phyloP scores from a whole-genome alignment of 2,888 invertebrate genomes.

The Melipona bicolor region DNA sequence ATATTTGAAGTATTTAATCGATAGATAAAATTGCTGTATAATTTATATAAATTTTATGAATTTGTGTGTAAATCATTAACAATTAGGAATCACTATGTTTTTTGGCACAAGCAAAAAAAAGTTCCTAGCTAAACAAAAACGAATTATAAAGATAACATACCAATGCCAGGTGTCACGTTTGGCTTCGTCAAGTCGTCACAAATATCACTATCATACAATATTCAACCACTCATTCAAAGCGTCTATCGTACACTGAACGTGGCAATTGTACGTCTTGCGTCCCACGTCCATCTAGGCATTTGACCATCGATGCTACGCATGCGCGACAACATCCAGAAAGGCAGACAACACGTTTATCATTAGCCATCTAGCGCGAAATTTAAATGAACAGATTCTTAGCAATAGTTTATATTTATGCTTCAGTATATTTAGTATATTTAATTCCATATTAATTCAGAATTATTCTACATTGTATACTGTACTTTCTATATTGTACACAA shows the following conservation, averaged over 20 bases:
- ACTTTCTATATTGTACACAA: too few relatives aligned
- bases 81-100: not conserved
- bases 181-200: not conserved
- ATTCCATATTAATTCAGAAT: not conserved
- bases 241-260: not conserved
- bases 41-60: not conserved
- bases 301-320: not conserved
- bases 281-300: not conserved
- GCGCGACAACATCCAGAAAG: not conserved
- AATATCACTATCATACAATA: not conserved
- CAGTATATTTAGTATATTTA: not conserved
- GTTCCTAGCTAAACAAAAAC: not conserved
- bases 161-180: constrained; percentile 23
- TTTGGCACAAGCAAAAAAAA: not conserved
- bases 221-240: not conserved
- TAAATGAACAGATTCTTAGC: not conserved
- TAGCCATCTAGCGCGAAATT: not conserved
- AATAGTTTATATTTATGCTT: not conserved
- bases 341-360: not conserved
- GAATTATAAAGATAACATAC: constrained; percentile 44
- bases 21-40: not conserved
- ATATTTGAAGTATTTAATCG: not conserved
- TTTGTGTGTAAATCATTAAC: not conserved
- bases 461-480: too few relatives aligned
- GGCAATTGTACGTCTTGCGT: not conserved